Conservation (phyloP, 2,888 invertebrate species). For the Stenotaenia linearis region DNA sequence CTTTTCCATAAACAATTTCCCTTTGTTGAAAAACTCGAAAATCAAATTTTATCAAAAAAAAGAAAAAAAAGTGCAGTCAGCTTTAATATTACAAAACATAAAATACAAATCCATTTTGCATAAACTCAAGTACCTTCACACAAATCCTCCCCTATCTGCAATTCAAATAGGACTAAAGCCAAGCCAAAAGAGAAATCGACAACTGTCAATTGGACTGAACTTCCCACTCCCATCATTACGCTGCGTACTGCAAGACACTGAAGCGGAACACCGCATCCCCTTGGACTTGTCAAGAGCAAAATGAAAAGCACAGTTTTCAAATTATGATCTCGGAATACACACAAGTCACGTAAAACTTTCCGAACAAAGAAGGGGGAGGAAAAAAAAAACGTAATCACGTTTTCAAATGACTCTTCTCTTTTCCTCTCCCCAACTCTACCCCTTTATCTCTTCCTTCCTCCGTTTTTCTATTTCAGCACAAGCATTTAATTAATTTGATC, state of each 20-base stretch:
- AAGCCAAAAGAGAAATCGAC: not conserved
- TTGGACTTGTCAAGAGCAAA: not conserved
- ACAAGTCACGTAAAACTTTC: not conserved
- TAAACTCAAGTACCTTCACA: not conserved
- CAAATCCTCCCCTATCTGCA: not conserved
- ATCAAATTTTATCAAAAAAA: not conserved
- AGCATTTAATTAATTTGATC: not conserved
- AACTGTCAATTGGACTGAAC: conserved; percentile 11
- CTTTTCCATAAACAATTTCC: too few species aligned
- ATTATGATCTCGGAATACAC: conserved; percentile 7
- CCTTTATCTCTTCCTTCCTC: not conserved
- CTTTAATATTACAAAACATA: not conserved
- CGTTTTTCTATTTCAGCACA: not conserved
- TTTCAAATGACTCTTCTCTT: not conserved
- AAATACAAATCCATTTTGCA: conserved; percentile 6
- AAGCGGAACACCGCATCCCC: not conserved
- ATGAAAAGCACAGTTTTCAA: not conserved
- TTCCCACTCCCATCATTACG: not conserved
- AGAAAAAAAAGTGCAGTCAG: not conserved
- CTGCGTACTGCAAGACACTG: not conserved
- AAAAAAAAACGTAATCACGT: conserved; percentile 4
- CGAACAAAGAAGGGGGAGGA: not conserved
- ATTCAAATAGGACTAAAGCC: not conserved
- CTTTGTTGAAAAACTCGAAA: not conserved
- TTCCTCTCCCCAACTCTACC: not conserved